Evolutionary conservation across 2,113 vertebrate species (phyloP).

Genomic region (Alces alces): DNA sequence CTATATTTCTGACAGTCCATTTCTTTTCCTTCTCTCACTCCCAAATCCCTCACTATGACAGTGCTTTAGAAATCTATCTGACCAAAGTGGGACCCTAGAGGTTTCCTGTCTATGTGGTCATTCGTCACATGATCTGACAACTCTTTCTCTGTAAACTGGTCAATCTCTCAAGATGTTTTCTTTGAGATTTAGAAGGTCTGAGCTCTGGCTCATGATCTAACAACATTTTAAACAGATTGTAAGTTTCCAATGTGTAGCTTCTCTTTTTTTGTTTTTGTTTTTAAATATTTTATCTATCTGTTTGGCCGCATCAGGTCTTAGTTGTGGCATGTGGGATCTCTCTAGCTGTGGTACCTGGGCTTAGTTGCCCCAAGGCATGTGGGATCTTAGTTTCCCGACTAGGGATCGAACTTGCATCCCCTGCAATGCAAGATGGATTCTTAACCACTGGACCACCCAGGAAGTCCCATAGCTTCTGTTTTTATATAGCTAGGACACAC

Average conservation of each 20-base stretch:
- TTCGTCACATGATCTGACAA: neutral
- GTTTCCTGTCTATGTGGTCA: neutral
- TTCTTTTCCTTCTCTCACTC: neutral
- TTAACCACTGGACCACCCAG: neutral
- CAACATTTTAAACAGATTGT: neutral
- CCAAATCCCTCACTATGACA: neutral
- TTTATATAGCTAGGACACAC: neutral
- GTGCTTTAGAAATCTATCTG: neutral
- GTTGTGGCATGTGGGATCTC: neutral
- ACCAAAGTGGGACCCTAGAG: neutral
- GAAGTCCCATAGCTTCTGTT: neutral
- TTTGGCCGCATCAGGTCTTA: neutral
- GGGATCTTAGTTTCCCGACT: neutral
- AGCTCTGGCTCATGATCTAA: neutral
- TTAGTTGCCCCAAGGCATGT: neutral
- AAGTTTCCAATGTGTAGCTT: neutral
- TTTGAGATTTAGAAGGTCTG: neutral
- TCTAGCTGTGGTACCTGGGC: neutral
- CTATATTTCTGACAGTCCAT: neutral
- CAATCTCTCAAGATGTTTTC: neutral
- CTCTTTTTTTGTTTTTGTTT: neutral
- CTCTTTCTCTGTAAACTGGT: neutral
- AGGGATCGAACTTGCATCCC: neutral
- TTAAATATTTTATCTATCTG: neutral
- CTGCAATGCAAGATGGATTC: neutral